Evolutionary conservation across 2,797 vertebrate species (phyloP).

Genomic region (Epinephelus malabaricus): DNA sequence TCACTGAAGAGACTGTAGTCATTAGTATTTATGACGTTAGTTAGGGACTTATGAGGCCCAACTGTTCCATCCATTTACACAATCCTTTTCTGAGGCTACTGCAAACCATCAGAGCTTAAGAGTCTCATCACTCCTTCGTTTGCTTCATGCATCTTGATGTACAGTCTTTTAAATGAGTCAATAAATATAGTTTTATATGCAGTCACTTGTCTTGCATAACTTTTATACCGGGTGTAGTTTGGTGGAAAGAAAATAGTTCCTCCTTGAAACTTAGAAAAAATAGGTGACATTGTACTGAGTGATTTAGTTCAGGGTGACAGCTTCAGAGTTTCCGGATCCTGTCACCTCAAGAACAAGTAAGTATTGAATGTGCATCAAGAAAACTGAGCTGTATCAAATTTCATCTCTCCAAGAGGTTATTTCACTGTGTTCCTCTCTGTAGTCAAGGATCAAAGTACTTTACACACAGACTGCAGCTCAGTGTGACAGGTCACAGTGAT

Average conservation of each 20-base stretch:
- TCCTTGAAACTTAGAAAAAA: no score
- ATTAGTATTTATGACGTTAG: slow-evolving; percentile 56
- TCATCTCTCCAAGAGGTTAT: background rate
- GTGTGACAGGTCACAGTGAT: background rate
- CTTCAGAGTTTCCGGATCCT: background rate
- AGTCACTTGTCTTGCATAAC: background rate
- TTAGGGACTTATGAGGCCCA: background rate
- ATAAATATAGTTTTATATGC: slow-evolving; percentile 78
- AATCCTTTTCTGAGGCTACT: background rate
- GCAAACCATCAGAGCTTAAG: slow-evolving; percentile 6
- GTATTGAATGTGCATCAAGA: background rate
- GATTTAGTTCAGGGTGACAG: background rate
- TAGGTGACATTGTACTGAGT: background rate
- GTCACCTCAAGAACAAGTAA: background rate
- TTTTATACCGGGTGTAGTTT: background rate
- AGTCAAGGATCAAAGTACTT: background rate
- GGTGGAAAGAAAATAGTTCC: no score
- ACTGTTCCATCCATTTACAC: slow-evolving; percentile 25
- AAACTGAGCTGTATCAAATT: background rate
- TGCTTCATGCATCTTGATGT: slow-evolving; percentile 34
- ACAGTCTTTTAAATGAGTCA: slow-evolving; percentile 62
- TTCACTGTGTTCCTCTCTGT: slow-evolving; percentile 8
- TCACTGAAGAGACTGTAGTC: slow-evolving; percentile 16
- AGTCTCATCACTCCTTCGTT: background rate
- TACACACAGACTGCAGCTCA: background rate